Evolutionary conservation across 2,888 invertebrate species (phyloP), one percentile per base, ranked within the genome.

Genomic region (Scaptomyza cyrtandrae): DNA sequence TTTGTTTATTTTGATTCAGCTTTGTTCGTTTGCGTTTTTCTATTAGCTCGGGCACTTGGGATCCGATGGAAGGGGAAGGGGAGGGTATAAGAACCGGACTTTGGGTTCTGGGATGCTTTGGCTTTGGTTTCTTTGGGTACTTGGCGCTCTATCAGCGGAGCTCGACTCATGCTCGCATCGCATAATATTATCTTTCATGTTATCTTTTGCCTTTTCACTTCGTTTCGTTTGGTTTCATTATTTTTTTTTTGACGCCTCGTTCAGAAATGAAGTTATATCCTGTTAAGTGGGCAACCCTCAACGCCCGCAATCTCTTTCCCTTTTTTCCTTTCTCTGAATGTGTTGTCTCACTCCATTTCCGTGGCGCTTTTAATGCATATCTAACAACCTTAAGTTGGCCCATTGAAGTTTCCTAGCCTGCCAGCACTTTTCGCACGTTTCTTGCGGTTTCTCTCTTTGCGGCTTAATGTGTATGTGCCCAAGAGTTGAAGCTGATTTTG

Each of bases 171-270:
- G 66, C 67, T 65, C 67, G 75, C 79, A 88, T 85, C 67, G 75
- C 80, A 88, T 86, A 88, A 86, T 88, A 85, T 88, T 88, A 81
- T 80, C 85, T 78, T 84, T 82, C 72, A 74, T 80, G 80, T 86
- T 79, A 78, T 84, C 81, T 84, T 75, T 80, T 75, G 84, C 76
- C 86, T 78, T 86, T 83, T 80, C 76, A 71, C 72, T 71, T 69
- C 52, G 49, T 41, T 41, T 64, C 7, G 50, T 35, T 41, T 49
- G 16, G 16, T 49, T n/a, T 35, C 19, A 19, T 24, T 19, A 5
- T 16, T 33, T 7, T 63, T 44, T 66, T 61, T 70, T 77, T 71
- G 69, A 71, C 67, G 71, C 68, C 70, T 56, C 62, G 71, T 70
- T 78, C 71, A 62, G 79, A 80, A 73, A 87, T 87, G 87, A 81